Conservation (phyloP, 2,797 vertebrate genomes). For the Ptychadena robeensis region DNA sequence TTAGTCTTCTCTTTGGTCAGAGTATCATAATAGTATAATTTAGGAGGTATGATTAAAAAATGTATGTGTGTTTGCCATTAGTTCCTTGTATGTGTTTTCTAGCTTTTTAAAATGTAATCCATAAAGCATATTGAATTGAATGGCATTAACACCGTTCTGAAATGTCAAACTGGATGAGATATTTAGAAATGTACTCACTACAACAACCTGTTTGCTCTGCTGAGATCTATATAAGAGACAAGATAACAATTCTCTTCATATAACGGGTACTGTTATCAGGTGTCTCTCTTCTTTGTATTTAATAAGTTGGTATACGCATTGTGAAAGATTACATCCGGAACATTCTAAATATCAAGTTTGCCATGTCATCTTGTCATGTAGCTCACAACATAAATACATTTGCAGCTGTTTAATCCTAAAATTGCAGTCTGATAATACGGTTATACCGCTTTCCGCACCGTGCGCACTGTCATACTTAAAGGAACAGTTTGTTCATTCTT, state of each 20-base stretch:
- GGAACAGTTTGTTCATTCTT: neutral
- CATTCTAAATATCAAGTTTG: constrained; percentile 9
- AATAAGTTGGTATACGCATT: neutral
- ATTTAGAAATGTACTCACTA: constrained; percentile 8
- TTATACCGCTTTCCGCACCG: neutral
- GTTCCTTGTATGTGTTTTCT: neutral
- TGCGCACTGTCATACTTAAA: neutral
- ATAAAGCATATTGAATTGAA: neutral
- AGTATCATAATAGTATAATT: neutral
- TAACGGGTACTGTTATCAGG: constrained; percentile 13
- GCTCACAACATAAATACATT: constrained; percentile 19
- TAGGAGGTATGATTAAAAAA: neutral
- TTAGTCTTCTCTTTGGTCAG: neutral
- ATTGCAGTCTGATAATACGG: neutral
- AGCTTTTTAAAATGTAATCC: neutral
- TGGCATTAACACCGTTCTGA: constrained; percentile 3
- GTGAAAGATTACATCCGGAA: constrained; percentile 14
- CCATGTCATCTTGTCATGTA: constrained; percentile 2
- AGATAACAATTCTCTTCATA: constrained; percentile 21
- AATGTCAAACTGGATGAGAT: constrained; percentile 16
- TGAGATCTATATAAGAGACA: neutral
- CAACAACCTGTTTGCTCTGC: neutral
- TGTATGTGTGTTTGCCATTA: neutral
- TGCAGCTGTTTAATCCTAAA: constrained; percentile 13
- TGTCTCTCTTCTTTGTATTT: neutral